phyloP scores from a whole-genome alignment of 2,113 vertebrate genomes.

The Lophochroa leadbeateri region DNA sequence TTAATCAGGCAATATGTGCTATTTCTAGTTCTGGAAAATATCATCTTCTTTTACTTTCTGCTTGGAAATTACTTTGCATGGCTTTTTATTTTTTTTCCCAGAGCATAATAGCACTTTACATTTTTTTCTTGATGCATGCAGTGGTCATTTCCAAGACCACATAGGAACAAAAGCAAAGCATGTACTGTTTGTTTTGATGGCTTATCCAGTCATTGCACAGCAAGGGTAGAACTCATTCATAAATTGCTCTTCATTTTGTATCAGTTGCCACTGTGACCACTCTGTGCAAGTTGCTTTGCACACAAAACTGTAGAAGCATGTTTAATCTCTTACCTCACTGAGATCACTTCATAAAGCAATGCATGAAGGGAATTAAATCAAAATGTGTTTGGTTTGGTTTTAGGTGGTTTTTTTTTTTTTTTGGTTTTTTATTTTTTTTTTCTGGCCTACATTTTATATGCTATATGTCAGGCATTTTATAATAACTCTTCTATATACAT shows the following conservation, averaged over 20 bases:
- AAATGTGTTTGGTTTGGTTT: not conserved
- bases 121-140: not conserved
- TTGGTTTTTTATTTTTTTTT: not conserved
- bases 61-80: not conserved
- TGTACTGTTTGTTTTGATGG: not conserved
- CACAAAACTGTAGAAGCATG: not conserved
- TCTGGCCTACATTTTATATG: not conserved
- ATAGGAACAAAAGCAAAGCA: not conserved
- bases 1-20: not conserved
- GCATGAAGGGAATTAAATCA: not conserved
- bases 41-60: not conserved
- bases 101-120: not conserved
- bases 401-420: no score
- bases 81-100: not conserved
- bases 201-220: not conserved
- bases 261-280: not conserved
- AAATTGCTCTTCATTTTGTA: not conserved
- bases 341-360: not conserved
- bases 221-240: not conserved
- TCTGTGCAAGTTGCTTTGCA: not conserved
- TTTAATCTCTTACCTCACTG: not conserved
- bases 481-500: not conserved
- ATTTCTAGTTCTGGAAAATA: constrained; percentile 1
- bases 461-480: not conserved
- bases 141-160: not conserved